A percentile compares a stretch with the other conserved stretches of the same genome.
phyloP scores from a whole-genome alignment of 2,797 vertebrate species.

The Molothrus aeneus region DNA sequence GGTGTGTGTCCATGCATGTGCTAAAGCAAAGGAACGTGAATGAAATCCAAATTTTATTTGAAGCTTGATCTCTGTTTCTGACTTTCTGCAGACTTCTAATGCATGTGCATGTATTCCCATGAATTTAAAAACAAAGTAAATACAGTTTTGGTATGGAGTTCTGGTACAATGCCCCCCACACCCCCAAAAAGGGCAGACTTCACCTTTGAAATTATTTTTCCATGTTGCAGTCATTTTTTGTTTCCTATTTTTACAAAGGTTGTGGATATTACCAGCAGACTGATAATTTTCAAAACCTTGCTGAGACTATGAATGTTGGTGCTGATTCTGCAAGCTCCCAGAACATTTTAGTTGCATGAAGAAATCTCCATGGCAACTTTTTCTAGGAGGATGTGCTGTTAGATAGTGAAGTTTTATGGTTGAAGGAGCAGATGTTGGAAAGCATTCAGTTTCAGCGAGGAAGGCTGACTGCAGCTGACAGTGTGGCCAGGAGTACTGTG shows the following conservation, averaged over 20 bases:
- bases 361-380: not conserved
- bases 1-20: fast-evolving
- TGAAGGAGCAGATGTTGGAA: not conserved
- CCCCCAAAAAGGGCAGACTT: fast-evolving
- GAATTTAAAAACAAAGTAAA: not conserved
- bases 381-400: not conserved
- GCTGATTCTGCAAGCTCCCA: not conserved
- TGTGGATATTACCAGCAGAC: not conserved
- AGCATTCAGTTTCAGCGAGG: not conserved
- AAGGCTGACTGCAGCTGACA: not conserved
- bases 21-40: not conserved
- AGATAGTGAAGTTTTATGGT: not conserved
- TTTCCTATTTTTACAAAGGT: not conserved
- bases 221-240: not conserved
- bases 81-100: not conserved
- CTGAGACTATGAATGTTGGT: not conserved
- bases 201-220: not conserved
- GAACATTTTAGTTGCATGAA: not conserved
- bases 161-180: not conserved
- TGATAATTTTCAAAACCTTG: not conserved
- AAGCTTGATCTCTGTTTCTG: not conserved
- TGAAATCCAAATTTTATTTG: not conserved
- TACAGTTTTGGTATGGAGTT: not conserved
- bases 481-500: not conserved
- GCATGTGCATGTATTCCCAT: not conserved